Base-by-base conservation (phyloP, 2,797 vertebrate species). In the Sebastes vulpes region DNA sequence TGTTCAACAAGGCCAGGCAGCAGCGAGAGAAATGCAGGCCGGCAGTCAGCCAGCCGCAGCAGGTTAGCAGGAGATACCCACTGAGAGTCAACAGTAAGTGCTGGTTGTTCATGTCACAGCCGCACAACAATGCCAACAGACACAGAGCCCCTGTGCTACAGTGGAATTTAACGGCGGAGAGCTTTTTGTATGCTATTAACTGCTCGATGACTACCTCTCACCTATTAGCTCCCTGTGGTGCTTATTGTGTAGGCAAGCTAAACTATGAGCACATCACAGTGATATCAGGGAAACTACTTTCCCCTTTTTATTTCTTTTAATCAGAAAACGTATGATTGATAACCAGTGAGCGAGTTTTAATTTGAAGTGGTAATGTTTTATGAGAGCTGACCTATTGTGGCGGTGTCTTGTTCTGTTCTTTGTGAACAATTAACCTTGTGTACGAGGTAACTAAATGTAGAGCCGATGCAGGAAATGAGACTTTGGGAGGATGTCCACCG, bases 61-160 rank as follows among this genome's bases (percentile, higher is more conserved):
- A 56, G 86, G 83, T 84, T 72, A 76, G 72, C 64, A 75, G 75
- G 66, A 85, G 76, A 70, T 25, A 32, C 83, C 77, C 64, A 64
- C 85, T 68, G 89, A 76, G 86, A 91, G 86, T 83, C 87, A 79
- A 82, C 81, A 79, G 75, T 77, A 70, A 91, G 85, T 57, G 84
- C 75, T 84, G 79, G 70, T 82, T 68, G 66, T 84, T 89, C 66
- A 25, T 71, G 82, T 86, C 79, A 65, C 71, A 70, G 81, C 72
- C 78, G 65, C 72, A 65, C 78, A 74, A 54, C 12, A 32, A 77
- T 82, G 83, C 82, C 84, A 84, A 32, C 77, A 77, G 70, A 77
- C 79, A 73, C 81, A 70, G 35, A 66, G 77, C 52, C 78, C 77
- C 84, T 14, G 38, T 57, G 75, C 83, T 79, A 59, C 82, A 73